Percentiles rank a stretch among this genome's conserved stretches.
Conservation (phyloP, 2,113 vertebrate species). For the Rattus norvegicus region GRCr8 NC_086019.1:208706001-208706500, state of each 20-base stretch:
- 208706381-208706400: neutral
- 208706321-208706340: slow-evolving; percentile 40
- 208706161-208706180: accelerated
- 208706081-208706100: accelerated
- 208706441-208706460: accelerated
- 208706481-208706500: neutral
- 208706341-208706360: slow-evolving; percentile 42
- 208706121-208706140: accelerated
- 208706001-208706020: neutral
- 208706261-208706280: neutral
- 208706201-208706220: neutral
- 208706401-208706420: neutral
- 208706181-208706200: neutral
- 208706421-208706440: neutral
- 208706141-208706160: neutral
- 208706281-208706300: neutral
- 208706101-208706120: accelerated
- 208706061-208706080: neutral
- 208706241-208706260: slow-evolving; percentile 15
- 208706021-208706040: too few relatives aligned
- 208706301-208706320: slow-evolving; percentile 37
- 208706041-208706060: too few relatives aligned
- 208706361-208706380: neutral
- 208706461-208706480: neutral
- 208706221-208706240: neutral